A percentile compares a stretch with the other conserved stretches of the same genome.
These are phyloP conservation scores for Sminthurinus aureus DNA, from an alignment of 2,888 invertebrate genomes.

Conservation along the genomic window DNA sequence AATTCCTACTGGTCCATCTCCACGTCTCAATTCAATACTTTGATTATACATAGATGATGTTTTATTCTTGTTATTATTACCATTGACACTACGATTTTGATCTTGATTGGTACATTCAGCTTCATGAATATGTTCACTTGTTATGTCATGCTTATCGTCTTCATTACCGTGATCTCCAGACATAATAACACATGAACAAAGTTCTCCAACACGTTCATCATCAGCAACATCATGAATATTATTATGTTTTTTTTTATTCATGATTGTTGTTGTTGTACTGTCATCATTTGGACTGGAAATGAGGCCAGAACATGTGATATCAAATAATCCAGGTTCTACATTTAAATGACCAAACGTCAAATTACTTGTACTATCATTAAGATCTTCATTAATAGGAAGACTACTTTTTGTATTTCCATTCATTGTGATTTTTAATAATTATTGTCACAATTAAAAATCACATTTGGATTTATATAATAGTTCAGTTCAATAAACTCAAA, in stretches of 20 bases:
- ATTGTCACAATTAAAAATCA: not conserved
- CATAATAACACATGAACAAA: not conserved
- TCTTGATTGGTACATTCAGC: too few relatives aligned
- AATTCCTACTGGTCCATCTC: not conserved
- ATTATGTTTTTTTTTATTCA: not conserved
- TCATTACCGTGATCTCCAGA: not conserved
- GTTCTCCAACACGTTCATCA: not conserved
- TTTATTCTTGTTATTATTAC: not conserved
- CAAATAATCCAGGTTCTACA: constrained; percentile 26
- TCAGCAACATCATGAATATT: not conserved
- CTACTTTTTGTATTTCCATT: not conserved
- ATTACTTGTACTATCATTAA: not conserved
- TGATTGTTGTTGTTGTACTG: not conserved
- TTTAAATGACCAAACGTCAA: constrained; percentile 21
- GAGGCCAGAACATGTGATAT: constrained; percentile 34
- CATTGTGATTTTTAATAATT: not conserved
- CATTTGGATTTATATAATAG: not conserved
- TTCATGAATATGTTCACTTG: not conserved
- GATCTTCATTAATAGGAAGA: not conserved
- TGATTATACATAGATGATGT: not conserved
- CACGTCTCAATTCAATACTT: not conserved
- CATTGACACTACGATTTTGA: too few relatives aligned
- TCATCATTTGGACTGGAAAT: constrained; percentile 19
- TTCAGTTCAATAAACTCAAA: not conserved
- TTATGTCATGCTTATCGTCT: not conserved